These are phyloP conservation scores for Tetranychus piercei DNA, from an alignment of 2,888 invertebrate genomes.

Conservation along the genomic window DNA sequence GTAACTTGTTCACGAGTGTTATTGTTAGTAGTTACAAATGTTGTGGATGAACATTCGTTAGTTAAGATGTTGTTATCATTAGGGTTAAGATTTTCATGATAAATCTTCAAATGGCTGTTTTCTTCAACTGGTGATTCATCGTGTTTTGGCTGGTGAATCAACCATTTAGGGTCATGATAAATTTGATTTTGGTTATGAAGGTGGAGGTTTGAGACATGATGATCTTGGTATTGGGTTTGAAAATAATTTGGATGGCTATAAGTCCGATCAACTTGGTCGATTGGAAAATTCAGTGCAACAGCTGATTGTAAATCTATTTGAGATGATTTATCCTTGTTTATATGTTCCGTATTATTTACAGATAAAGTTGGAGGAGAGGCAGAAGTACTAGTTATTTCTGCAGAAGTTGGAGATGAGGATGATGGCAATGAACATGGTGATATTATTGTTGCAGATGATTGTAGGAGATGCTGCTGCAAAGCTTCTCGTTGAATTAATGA, in stretches of 20 bases:
- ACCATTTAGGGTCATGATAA: background rate
- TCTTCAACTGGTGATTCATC: background rate
- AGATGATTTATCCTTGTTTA: background rate
- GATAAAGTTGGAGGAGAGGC: background rate
- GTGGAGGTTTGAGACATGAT: background rate
- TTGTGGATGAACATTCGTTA: background rate
- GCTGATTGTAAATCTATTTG: background rate
- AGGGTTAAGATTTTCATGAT: background rate
- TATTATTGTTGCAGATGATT: background rate
- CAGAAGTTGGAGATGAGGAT: background rate
- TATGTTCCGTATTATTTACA: background rate
- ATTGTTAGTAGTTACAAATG: background rate
- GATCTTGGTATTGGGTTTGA: background rate
- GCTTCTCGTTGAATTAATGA: background rate
- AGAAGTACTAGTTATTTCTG: background rate
- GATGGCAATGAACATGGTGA: background rate
- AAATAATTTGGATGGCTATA: no score
- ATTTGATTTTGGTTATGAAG: background rate
- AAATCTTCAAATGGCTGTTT: background rate
- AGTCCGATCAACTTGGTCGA: background rate
- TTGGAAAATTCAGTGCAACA: background rate
- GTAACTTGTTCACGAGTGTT: background rate
- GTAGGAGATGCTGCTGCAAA: background rate
- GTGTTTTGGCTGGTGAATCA: background rate
- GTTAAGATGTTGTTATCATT: background rate